phyloP scores from a whole-genome alignment of 1,140 invertebrate species.

The Harlomillsia oculata region DNA sequence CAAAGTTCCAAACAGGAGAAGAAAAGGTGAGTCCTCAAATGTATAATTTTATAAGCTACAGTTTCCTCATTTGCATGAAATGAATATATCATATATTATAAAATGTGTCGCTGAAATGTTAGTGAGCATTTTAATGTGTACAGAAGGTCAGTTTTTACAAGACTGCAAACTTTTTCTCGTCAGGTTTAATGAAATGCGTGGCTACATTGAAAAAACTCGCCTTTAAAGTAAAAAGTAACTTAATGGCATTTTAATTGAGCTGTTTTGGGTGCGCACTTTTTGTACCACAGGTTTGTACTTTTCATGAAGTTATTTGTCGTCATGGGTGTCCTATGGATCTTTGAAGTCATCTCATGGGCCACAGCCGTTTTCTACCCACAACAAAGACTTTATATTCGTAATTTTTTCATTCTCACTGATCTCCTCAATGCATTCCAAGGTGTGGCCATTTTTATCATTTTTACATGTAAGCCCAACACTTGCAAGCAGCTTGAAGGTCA shows the following conservation, averaged over 20 bases:
- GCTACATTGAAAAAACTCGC: too few relatives aligned
- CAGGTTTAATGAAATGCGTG: too few relatives aligned
- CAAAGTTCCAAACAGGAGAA: constrained; percentile 36
- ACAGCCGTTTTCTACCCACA: constrained; percentile 4
- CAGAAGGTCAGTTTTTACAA: not conserved
- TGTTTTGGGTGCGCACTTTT: too few relatives aligned
- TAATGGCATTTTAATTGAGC: too few relatives aligned
- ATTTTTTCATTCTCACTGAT: constrained; percentile 28
- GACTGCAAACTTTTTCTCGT: not conserved
- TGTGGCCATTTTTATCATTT: constrained; percentile 34
- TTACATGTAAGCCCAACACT: constrained; percentile 35
- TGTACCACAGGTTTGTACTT: constrained; percentile 29
- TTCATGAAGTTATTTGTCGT: constrained; percentile 35
- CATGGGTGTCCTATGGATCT: constrained; percentile 35
- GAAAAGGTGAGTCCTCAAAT: constrained; percentile 22
- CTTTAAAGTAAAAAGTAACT: too few relatives aligned
- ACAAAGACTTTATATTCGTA: constrained; percentile 8
- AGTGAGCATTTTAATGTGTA: too few relatives aligned
- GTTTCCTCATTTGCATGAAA: not conserved
- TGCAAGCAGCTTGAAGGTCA: constrained; percentile 34
- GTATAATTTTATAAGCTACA: not conserved
- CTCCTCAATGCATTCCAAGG: constrained; percentile 34
- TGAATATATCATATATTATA: not conserved
- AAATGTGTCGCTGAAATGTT: too few relatives aligned
- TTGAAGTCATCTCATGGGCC: constrained; percentile 31